Percentiles rank a stretch among this genome's conserved stretches.
These are phyloP conservation scores for Philotrypesis tridentata DNA, from an alignment of 1,140 invertebrate genomes.

Conservation along the genomic window DNA sequence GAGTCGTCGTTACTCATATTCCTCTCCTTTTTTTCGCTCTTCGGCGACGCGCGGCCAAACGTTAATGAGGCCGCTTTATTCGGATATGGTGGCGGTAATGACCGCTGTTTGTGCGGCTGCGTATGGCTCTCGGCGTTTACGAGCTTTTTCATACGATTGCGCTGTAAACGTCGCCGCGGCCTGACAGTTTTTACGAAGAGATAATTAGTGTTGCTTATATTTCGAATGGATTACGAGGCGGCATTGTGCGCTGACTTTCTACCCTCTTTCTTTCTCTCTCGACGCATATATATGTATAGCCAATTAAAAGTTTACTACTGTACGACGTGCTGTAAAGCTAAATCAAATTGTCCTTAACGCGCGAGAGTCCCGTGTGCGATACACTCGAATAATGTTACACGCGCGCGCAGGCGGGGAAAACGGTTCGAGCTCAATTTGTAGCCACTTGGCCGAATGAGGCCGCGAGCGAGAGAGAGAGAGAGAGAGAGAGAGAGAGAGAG, in stretches of 20 bases:
- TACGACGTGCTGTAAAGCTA: neutral
- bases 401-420: no score
- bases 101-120: neutral
- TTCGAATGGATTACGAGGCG: neutral
- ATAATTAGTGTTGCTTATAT: neutral
- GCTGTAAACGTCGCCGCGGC: neutral
- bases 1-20: no score
- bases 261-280: no score
- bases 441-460: neutral
- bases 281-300: neutral
- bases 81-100: slow-evolving; percentile 4
- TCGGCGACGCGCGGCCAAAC: neutral
- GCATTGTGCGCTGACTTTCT: neutral
- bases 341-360: no score
- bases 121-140: neutral
- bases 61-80: neutral
- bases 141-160: neutral
- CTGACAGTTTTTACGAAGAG: neutral
- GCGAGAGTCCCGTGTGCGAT: no score
- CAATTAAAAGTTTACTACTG: neutral
- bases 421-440: neutral
- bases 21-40: neutral
- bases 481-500: no score
- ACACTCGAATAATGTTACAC: no score
- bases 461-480: no score